Percentiles rank a stretch among this genome's conserved stretches.
These are phyloP conservation scores for Lynx canadensis DNA, from an alignment of 2,113 vertebrate species.

Conservation along the genomic window DNA sequence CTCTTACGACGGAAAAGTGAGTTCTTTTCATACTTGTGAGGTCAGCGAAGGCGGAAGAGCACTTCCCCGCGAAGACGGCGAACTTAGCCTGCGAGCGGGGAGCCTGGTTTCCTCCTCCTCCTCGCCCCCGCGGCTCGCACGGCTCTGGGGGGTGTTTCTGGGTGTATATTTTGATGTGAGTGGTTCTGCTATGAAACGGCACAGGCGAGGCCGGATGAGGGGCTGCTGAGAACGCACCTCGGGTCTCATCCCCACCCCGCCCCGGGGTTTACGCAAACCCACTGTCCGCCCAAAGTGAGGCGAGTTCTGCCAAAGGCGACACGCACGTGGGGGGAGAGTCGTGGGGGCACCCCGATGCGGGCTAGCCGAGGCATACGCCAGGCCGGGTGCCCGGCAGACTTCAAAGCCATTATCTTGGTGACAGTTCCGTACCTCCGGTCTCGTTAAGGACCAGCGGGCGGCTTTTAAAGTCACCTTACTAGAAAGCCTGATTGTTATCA, in stretches of 20 bases:
- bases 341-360: rapidly evolving
- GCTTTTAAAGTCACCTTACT: rapidly evolving
- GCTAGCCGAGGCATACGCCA: rapidly evolving
- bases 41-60: rapidly evolving
- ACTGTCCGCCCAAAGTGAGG: rapidly evolving
- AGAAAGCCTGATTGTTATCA: background rate
- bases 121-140: rapidly evolving
- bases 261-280: background rate
- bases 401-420: rapidly evolving
- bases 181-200: background rate
- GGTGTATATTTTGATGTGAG: rapidly evolving
- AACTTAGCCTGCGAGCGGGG: rapidly evolving
- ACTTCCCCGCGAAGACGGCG: rapidly evolving
- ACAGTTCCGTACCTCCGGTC: rapidly evolving
- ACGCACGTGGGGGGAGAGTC: rapidly evolving
- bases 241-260: background rate
- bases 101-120: rapidly evolving
- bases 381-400: rapidly evolving
- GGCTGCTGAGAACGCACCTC: rapidly evolving
- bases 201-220: rapidly evolving
- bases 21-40: rapidly evolving
- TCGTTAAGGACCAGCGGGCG: rapidly evolving
- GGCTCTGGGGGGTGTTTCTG: background rate
- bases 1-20: background rate
- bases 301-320: rapidly evolving